Conservation (phyloP, 1,140 invertebrate species). For the Lepidostoma basale region DNA sequence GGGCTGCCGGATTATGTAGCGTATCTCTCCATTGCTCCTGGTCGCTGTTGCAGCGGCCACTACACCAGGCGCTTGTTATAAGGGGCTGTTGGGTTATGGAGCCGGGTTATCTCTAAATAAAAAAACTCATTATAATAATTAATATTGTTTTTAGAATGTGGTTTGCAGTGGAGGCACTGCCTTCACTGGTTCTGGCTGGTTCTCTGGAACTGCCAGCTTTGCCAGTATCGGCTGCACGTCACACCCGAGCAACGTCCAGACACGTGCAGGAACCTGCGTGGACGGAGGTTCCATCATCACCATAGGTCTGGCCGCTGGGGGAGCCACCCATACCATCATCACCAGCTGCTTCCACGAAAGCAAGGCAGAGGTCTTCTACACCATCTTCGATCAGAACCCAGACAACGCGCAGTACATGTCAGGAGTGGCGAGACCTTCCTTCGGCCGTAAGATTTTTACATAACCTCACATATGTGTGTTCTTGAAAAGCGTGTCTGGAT, state of each 20-base stretch:
- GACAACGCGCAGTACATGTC: not conserved
- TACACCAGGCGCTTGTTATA: too few species aligned
- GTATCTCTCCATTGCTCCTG: too few species aligned
- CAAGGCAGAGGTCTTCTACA: conserved; percentile 3
- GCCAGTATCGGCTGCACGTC: not conserved
- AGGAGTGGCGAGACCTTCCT: not conserved
- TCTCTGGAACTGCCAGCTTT: not conserved
- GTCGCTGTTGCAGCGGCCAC: too few species aligned
- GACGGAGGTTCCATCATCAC: conserved; percentile 1
- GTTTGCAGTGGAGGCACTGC: not conserved
- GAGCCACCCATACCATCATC: not conserved
- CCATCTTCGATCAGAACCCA: not conserved
- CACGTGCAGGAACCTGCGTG: not conserved
- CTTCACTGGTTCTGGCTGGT: not conserved
- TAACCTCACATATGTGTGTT: too few species aligned
- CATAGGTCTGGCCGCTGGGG: not conserved
- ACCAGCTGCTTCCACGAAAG: conserved; percentile 1
- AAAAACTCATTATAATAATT: too few species aligned
- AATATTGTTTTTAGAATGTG: not conserved
- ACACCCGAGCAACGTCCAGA: not conserved
- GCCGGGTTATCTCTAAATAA: too few species aligned
- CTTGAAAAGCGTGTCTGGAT: too few species aligned
- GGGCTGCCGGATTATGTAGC: too few species aligned
- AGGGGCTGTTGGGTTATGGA: too few species aligned
- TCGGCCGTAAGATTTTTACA: not conserved